Evolutionary conservation across 2,113 vertebrate species (phyloP), one percentile per base, ranked within the genome.

Genomic region (Gymnarchus niloticus): DNA sequence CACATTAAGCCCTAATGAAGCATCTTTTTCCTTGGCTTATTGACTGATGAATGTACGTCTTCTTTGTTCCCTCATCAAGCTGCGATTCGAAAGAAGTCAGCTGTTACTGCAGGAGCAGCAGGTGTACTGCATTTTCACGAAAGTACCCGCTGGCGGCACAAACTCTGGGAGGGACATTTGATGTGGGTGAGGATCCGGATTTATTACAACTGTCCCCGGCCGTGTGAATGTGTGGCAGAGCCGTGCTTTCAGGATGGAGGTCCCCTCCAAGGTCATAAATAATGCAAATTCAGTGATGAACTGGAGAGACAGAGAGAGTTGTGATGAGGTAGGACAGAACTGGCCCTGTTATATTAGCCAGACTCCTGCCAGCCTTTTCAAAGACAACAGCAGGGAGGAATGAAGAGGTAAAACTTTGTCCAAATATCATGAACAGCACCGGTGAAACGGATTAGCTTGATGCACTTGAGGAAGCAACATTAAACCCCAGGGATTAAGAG

Each of bases 201-300:
- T 54, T 82, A 28, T 52, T 52, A 2, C 25, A 46, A 44, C 51
- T 25, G 52, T 81, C 23, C 46, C 46, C 23, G n/a, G 76, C 76
- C 44, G 46, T 49, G 46, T 52, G 49, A 81, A 65, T 23, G 46
- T 19, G 21, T 21, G 25, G 49, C 21, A 54, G 80, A 81, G 80
- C 14, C 21, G 0, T 3, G 2, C 25, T 28, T 28, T 25, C 25
- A 12, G 80, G 49, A 21, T 28, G 82, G 23, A 33, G 82, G 33
- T 41, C 17, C 41, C 82, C 54, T 54, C 82, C 9, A 28, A 54
- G 82, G 25, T 12, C 54, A 83, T 83, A 83, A 83, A 83, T 83
- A 83, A 83, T 57, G 56, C 56, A 83, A 56, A 46, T 56, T 6
- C 54, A 3, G 6, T 46, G 41, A 51, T 23, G n/a, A 54, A 23